A percentile compares a stretch with the other conserved stretches of the same genome.
Conservation (phyloP, 2,113 vertebrate genomes). For the Chamaetylas fuelleborni region DNA sequence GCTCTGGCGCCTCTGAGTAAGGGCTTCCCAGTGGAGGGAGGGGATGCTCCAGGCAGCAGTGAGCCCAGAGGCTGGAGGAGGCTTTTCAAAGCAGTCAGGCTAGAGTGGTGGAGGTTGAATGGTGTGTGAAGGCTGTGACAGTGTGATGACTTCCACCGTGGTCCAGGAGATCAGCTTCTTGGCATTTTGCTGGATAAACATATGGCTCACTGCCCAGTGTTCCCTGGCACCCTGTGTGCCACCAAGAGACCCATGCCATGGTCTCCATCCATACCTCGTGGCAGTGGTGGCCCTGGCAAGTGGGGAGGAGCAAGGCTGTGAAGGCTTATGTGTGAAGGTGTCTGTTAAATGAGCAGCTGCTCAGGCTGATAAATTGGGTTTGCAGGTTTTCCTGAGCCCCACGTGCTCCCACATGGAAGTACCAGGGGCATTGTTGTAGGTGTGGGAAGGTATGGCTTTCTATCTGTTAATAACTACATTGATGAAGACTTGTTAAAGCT, state of each 20-base stretch:
- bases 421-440: not conserved
- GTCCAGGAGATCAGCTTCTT: not conserved
- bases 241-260: not conserved
- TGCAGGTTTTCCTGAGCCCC: not conserved
- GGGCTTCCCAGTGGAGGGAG: not conserved
- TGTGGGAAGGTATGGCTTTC: conserved; percentile 45
- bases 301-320: fast-evolving
- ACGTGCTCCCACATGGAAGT: not conserved
- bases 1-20: not conserved
- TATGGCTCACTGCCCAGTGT: not conserved
- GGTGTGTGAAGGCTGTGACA: not conserved
- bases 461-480: conserved; percentile 35
- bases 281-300: not conserved
- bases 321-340: fast-evolving
- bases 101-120: not conserved
- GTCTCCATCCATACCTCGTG: fast-evolving
- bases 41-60: not conserved
- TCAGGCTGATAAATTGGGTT: not conserved
- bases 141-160: not conserved
- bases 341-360: not conserved
- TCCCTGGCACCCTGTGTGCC: not conserved
- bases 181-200: not conserved
- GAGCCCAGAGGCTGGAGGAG: not conserved
- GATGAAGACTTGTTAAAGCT: conserved; percentile 45
- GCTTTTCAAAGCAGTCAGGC: not conserved